Base-by-base conservation (phyloP, 2,113 vertebrate genomes). In the Ornithorhynchus anatinus region DNA sequence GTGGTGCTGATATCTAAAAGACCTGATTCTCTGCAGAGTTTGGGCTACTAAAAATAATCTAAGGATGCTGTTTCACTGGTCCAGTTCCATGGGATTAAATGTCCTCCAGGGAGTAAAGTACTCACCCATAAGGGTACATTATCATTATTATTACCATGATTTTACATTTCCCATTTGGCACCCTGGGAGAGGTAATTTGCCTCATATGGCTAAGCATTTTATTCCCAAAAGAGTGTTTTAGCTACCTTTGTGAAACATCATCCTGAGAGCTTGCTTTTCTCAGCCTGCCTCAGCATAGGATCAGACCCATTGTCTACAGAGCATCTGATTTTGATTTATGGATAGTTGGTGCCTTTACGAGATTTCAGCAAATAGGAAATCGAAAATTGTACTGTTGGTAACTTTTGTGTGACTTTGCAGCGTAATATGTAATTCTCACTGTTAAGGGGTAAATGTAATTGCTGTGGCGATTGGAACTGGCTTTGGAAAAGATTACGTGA, bases 381-480 rank as follows among this genome's bases (percentile, higher is more conserved):
- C 45, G 69, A 50, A 79, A 75, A 53, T 12, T 47, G 40, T 16
- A 40, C 17, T 38, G 27, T 61, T 72, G 44, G 53, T 47, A 58
- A 22, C n/a, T 47, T 59, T 70, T 72, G 66, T 75, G 29, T 69
- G 15, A 39, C 58, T 78, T 79, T 65, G 71, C 63, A 86, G 68
- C 69, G 39, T 4, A 14, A 62, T 31, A 6, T 52, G 13, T 20
- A 45, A 8, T 59, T 63, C 79, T 64, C 35, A 65, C 47, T 65
- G 83, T 23, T 65, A 66, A 75, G 54, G 66, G 66, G 68, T 62
- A 81, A 65, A 56, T 75, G 27, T 81, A 68, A 78, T 84, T 82
- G 52, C 23, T 25, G 2, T 33, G 7, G 44, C 43, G 62, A 76
- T 68, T 80, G 68, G 59, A 77, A 32, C 15, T 36, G 45, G 62